Evolutionary conservation across 2,113 vertebrate species (phyloP).

Genomic region (Sander vitreus): DNA sequence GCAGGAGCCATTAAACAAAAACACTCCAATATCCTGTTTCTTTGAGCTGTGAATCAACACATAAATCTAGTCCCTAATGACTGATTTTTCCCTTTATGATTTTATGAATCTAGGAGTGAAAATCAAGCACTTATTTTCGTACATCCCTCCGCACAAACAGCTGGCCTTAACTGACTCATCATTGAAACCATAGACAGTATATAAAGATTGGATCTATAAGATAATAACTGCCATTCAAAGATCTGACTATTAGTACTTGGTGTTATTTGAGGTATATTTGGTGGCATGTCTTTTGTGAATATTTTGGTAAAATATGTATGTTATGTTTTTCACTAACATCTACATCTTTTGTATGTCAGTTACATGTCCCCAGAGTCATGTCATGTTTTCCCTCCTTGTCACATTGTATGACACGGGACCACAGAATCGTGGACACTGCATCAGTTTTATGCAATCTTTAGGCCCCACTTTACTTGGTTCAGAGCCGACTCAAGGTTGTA

Average conservation of each 20-base stretch:
- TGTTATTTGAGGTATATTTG: not conserved
- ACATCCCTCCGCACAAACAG: not conserved
- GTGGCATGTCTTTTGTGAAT: not conserved
- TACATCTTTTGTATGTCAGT: not conserved
- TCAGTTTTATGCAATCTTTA: constrained; percentile 6
- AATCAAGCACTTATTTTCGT: not conserved
- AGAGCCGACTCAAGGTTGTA: constrained; percentile 55
- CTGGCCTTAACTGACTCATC: not conserved
- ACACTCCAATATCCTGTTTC: constrained; percentile 71
- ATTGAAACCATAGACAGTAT: not conserved
- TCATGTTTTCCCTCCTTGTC: not conserved
- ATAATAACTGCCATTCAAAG: not conserved
- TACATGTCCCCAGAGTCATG: not conserved
- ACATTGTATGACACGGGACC: not conserved
- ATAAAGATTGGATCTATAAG: not conserved
- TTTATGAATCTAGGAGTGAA: constrained; percentile 5
- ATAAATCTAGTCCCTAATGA: constrained; percentile 30
- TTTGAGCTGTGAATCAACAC: constrained; percentile 72
- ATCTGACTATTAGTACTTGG: not conserved
- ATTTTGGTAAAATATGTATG: not conserved
- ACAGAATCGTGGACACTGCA: not conserved
- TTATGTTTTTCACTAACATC: not conserved
- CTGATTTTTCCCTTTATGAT: constrained; percentile 12
- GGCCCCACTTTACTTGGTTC: constrained; percentile 32
- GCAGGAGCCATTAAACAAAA: constrained; percentile 84